These are phyloP conservation scores for Panonychus citri DNA, from an alignment of 1,140 invertebrate genomes.

Conservation along the genomic window DNA sequence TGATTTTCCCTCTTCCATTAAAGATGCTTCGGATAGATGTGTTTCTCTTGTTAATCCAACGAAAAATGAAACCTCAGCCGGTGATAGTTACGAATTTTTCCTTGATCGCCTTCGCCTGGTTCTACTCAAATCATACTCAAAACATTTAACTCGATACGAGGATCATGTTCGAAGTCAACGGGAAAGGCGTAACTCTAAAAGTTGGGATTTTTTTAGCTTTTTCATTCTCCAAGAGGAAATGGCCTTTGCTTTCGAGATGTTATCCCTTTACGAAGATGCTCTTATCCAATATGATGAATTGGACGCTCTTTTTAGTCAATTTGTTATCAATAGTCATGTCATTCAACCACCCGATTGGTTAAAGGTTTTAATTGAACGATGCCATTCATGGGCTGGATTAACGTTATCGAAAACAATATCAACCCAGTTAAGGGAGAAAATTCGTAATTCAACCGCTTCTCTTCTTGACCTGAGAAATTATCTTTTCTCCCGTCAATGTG, in stretches of 20 bases:
- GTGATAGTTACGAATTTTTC: conserved; percentile 66
- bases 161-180: conserved; percentile 68
- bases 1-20: conserved; percentile 66
- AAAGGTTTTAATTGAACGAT: not conserved
- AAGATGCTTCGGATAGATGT: conserved; percentile 2
- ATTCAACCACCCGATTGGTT: conserved; percentile 31
- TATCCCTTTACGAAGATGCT: conserved; percentile 75
- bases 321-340: conserved; percentile 69
- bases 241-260: conserved; percentile 77
- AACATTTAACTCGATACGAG: conserved; percentile 45
- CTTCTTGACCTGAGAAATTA: conserved; percentile 79
- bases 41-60: not conserved
- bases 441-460: conserved; percentile 1
- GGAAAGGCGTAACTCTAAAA: conserved; percentile 62
- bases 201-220: conserved; percentile 85
- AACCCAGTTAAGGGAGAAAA: conserved; percentile 2
- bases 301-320: conserved; percentile 88
- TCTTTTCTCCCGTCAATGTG: conserved; percentile 74
- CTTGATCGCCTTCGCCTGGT: conserved; percentile 56
- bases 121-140: conserved; percentile 63
- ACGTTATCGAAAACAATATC: conserved; percentile 8
- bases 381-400: conserved; percentile 10
- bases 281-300: conserved; percentile 90
- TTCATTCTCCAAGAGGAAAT: conserved; percentile 83
- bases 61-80: conserved; percentile 46